Evolutionary conservation across 2,113 vertebrate species (phyloP), one percentile per base, ranked within the genome.

Genomic region (Tychaedon coryphoeus): DNA sequence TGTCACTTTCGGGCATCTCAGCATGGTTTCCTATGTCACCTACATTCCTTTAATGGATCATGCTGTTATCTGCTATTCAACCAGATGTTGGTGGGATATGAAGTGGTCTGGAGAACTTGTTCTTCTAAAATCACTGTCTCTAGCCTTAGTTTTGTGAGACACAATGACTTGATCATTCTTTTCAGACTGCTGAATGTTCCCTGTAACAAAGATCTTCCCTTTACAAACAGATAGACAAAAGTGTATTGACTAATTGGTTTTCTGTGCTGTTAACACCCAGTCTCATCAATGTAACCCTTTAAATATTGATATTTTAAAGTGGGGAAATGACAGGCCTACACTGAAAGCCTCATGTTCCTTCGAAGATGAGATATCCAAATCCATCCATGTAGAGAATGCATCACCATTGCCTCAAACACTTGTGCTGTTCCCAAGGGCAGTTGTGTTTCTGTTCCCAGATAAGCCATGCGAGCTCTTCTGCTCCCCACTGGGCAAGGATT

Each of bases 391-490:
- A 78, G 40, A n/a, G 28, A 38, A 20, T 34, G 7, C 20, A 61
- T 51, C 34, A 28, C 33, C 15, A 2, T 36, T 70, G 54, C 43
- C 33, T 86, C 72, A 58, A 34, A 61, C 34, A 8, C 25, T 57
- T 40, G 16, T 88, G 78, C 61, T 69, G 26, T 61, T 88, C 24
- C 45, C 73, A n/a, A 86, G 74, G n/a, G 3, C 13, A 75, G 43
- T 62, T 12, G 0, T 80, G 6, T 65, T 80, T 86, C 79, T 86
- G 95, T 98, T 87, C 65, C 40, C 97, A 99, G 99, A 99, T 85
- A 99, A 99, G 88, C 99, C 99, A 0, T 99, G 99, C 71, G 98
- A 98, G 77, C 97, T 99, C 80, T 99, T 99, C 97, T 99, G 99
- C 97, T 98, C 98, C 19, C 98, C 98, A 0, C 88, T 99, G 54